Percentiles rank a stretch among this genome's conserved stretches.
Evolutionary conservation across 2,888 invertebrate genomes (phyloP).

Genomic region (Parnassius orleans): DNA sequence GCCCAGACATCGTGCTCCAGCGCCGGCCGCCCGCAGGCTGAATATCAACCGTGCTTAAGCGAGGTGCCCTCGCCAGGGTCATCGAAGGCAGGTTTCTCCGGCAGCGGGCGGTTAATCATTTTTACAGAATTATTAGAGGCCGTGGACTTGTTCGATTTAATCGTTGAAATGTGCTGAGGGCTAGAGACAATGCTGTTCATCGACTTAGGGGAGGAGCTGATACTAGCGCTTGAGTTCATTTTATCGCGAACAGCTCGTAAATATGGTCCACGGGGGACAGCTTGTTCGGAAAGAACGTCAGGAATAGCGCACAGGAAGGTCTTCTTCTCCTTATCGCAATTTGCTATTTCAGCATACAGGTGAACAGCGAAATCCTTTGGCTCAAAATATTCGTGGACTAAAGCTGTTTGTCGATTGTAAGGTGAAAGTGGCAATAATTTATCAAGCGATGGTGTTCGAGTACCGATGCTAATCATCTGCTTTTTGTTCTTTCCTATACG

Average conservation of each 20-base stretch:
- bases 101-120: constrained; percentile 86
- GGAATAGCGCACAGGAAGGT: constrained; percentile 61
- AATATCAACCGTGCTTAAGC: constrained; percentile 50
- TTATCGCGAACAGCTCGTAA: constrained; percentile 82
- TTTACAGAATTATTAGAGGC: constrained; percentile 71
- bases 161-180: constrained; percentile 48
- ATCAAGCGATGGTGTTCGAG: constrained; percentile 81
- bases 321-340: constrained; percentile 62
- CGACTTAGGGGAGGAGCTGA: constrained; percentile 42
- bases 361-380: constrained; percentile 79
- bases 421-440: constrained; percentile 76
- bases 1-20: constrained; percentile 28
- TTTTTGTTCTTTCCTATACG: constrained; percentile 65
- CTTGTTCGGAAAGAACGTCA: constrained; percentile 65
- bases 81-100: constrained; percentile 78
- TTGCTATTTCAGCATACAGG: constrained; percentile 83
- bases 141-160: constrained; percentile 53
- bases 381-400: constrained; percentile 75
- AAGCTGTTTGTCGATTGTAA: constrained; percentile 65
- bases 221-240: constrained; percentile 47
- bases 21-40: constrained; percentile 29
- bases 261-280: constrained; percentile 80
- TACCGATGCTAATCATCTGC: constrained; percentile 78
- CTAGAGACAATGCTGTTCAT: constrained; percentile 40
- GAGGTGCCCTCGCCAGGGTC: constrained; percentile 71